Conservation (phyloP, 2,797 vertebrate genomes). For the Chrosomus eos region DNA sequence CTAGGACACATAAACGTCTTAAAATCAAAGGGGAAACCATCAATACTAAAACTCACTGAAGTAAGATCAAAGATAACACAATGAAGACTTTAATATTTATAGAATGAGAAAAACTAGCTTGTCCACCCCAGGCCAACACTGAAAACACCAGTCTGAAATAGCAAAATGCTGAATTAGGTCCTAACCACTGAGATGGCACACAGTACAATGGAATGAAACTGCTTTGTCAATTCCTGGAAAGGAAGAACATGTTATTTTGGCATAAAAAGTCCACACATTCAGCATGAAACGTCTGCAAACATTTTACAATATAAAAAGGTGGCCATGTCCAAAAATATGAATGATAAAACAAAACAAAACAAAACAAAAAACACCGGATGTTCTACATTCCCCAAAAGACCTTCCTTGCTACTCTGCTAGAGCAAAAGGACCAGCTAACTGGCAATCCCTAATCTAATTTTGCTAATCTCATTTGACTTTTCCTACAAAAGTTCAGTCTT, state of each 20-base stretch:
- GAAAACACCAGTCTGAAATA: constrained; percentile 42
- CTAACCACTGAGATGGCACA: constrained; percentile 36
- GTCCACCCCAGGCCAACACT: constrained; percentile 38
- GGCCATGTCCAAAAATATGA: background rate
- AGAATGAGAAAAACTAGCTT: constrained; percentile 15
- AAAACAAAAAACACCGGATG: constrained; percentile 5
- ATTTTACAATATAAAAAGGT: constrained; percentile 6
- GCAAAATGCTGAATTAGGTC: constrained; percentile 28
- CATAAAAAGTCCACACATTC: constrained; percentile 17
- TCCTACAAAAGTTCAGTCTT: constrained; percentile 70
- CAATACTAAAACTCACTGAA: background rate
- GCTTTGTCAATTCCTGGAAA: constrained; percentile 29
- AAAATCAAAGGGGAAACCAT: background rate
- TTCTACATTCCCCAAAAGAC: background rate
- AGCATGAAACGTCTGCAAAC: background rate
- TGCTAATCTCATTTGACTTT: constrained; percentile 77
- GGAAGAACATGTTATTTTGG: constrained; percentile 8
- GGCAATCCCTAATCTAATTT: constrained; percentile 73
- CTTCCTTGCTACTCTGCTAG: background rate
- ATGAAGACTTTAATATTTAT: constrained; percentile 36
- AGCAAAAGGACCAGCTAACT: constrained; percentile 63
- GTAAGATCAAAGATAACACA: constrained; percentile 35
- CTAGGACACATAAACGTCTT: background rate
- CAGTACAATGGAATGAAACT: constrained; percentile 22
- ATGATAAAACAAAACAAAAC: background rate